These are phyloP conservation scores for Tenthredo scrophulariae DNA, from an alignment of 2,888 invertebrate species.

Conservation along the genomic window DNA sequence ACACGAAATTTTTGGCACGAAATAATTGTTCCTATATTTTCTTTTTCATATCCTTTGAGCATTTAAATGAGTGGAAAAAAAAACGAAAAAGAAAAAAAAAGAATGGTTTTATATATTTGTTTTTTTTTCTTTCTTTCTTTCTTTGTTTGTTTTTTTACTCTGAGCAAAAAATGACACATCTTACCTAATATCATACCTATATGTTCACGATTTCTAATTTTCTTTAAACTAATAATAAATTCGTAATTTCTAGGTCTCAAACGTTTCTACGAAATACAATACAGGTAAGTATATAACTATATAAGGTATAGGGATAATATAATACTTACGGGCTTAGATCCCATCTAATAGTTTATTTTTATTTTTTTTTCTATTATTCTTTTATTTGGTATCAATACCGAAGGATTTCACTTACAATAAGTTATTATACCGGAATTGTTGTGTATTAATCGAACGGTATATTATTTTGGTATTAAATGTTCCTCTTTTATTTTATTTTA, in stretches of 20 bases:
- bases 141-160: neutral
- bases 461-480: neutral
- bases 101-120: neutral
- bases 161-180: neutral
- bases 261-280: neutral
- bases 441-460: neutral
- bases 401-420: slow-evolving; percentile 5
- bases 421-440: neutral
- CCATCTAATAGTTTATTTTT: slow-evolving; percentile 16
- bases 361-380: too few relatives aligned
- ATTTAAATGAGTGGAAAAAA: neutral
- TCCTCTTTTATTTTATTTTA: neutral
- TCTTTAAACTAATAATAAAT: neutral
- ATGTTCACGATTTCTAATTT: neutral
- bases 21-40: slow-evolving; percentile 40
- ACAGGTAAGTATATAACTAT: neutral
- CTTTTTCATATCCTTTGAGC: neutral
- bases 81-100: neutral
- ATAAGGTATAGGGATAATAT: neutral
- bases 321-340: slow-evolving; percentile 23
- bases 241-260: neutral
- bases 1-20: slow-evolving; percentile 40
- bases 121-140: neutral
- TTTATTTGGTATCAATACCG: slow-evolving; percentile 14
- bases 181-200: neutral